Evolutionary conservation across 2,797 vertebrate genomes (phyloP), one percentile per base, ranked within the genome.

Genomic region (Amblyraja radiata): DNA sequence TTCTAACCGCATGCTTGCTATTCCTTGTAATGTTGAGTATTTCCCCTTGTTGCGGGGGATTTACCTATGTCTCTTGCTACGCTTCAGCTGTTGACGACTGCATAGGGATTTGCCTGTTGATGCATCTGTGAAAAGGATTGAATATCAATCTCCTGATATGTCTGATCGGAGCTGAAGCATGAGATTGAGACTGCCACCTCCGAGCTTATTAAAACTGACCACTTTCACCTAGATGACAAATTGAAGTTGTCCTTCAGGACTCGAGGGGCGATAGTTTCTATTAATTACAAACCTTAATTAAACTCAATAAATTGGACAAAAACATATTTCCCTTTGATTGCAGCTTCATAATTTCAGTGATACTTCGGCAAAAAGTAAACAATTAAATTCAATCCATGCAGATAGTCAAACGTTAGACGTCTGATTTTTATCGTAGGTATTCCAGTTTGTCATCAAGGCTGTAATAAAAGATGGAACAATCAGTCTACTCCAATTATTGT

Each of bases 111-210:
- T 46, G 88, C 88, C 65, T 71, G 32, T 73, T 71, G 88, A 46
- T 46, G 65, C 65, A 46, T 25, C 88, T 39, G 65, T 25, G 32
- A 73, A 25, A 65, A 39, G 65, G n/a, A 16, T 16, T 23, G 88
- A 90, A 46, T 90, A 90, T 90, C 7, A 90, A 73, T 90, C 88
- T 39, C 36, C 88, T 25, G 16, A 84, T 84, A 46, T 84, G 81
- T 84, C 81, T 61, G 46, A 90, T 73, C 63, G 61, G 61, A 73
- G 36, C 32, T 90, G 88, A 90, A 90, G 88, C 65, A 73, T 73
- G 88, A 90, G 88, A 90, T 54, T 90, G 88, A 73, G 88, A 73
- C 73, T 65, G 71, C 71, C 46, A 90, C 88, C 88, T 73, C 32
- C 1, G 16, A 71, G 65, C 65, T 73, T 73, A 90, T 90, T 90